Evolutionary conservation across 2,888 invertebrate genomes (phyloP).

Genomic region (Sicus ferrugineus): DNA sequence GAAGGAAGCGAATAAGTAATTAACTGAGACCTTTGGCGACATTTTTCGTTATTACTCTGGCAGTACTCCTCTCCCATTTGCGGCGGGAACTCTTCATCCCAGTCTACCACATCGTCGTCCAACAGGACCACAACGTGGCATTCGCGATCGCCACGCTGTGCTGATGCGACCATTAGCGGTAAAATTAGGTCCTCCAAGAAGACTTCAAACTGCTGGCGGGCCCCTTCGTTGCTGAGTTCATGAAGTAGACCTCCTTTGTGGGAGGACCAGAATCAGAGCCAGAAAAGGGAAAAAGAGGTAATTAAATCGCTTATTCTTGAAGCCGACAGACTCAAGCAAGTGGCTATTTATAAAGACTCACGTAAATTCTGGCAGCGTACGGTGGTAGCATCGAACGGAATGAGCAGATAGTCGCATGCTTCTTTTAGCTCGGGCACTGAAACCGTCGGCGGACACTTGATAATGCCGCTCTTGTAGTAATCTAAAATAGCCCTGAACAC

Average conservation of each 20-base stretch:
- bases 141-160: slow-evolving; percentile 94
- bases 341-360: slow-evolving; percentile 65
- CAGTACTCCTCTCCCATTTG: slow-evolving; percentile 99
- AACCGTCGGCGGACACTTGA: slow-evolving; percentile 94
- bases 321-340: too few relatives aligned
- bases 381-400: slow-evolving; percentile 96
- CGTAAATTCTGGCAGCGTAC: slow-evolving; percentile 96
- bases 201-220: slow-evolving; percentile 93
- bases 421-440: slow-evolving; percentile 96
- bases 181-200: slow-evolving; percentile 95
- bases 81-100: slow-evolving; percentile 99
- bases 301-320: not conserved
- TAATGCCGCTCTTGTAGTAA: slow-evolving; percentile 89
- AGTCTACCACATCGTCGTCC: slow-evolving; percentile 95
- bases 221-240: slow-evolving; percentile 99
- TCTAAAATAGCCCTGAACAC: slow-evolving; percentile 95
- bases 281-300: slow-evolving; percentile 4
- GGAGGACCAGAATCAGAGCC: slow-evolving; percentile 6
- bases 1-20: not conserved
- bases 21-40: not conserved
- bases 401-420: slow-evolving; percentile 97
- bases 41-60: slow-evolving; percentile 75
- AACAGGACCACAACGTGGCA: slow-evolving; percentile 96
- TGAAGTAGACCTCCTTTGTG: slow-evolving; percentile 85
- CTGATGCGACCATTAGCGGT: slow-evolving; percentile 94